These are phyloP conservation scores for Periparus ater DNA, from an alignment of 2,797 vertebrate species.

Conservation along the genomic window DNA sequence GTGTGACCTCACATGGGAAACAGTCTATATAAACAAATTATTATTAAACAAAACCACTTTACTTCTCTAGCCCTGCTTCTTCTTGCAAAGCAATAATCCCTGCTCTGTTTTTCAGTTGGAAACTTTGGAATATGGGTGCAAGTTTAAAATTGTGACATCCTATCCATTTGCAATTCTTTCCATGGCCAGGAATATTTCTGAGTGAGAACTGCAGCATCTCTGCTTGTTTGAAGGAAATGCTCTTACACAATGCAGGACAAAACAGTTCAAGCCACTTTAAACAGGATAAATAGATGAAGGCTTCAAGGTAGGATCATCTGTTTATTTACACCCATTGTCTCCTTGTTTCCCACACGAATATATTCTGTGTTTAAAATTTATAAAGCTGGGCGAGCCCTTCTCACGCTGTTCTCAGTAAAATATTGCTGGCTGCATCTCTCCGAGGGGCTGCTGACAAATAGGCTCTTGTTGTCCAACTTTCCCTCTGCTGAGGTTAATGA, in stretches of 20 bases:
- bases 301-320: slow-evolving; percentile 72
- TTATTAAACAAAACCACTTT: not conserved
- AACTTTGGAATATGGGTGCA: not conserved
- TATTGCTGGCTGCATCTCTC: slow-evolving; percentile 83
- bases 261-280: not conserved
- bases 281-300: not conserved
- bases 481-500: slow-evolving; percentile 92
- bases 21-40: not conserved
- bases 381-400: slow-evolving; percentile 80
- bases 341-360: slow-evolving; percentile 80
- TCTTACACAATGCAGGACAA: not conserved
- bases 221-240: not conserved
- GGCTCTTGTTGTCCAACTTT: slow-evolving; percentile 91
- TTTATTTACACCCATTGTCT: slow-evolving; percentile 75
- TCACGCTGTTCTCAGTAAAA: slow-evolving; percentile 94
- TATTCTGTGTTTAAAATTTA: slow-evolving; percentile 79
- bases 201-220: not conserved
- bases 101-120: not conserved
- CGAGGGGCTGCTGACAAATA: slow-evolving; percentile 89
- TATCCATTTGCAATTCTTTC: not conserved
- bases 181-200: not conserved
- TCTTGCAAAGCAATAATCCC: not conserved
- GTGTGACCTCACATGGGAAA: not conserved
- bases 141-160: not conserved
- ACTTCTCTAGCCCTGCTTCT: not conserved